Base-by-base conservation (phyloP, 2,797 vertebrate species). In the Mormyrops attenuatus region DNA sequence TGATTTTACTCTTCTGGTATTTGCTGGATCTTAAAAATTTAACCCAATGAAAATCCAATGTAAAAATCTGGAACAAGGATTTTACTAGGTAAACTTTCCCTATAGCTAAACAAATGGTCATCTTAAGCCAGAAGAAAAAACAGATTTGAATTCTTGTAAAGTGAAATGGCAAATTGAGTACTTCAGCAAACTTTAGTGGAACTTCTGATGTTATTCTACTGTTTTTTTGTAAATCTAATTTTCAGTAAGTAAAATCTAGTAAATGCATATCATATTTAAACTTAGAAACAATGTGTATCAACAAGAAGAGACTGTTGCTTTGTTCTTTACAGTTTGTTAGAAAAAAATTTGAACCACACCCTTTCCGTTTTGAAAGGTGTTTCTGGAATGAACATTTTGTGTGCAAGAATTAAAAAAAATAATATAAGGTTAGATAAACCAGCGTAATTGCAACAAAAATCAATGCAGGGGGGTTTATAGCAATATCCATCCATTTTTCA, bases 91-190 rank as follows among this genome's bases (percentile, higher is more conserved):
- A 11, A 2, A 17, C 44, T 89, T 88, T 91, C 84, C 82, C 47
- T 87, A 88, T 87, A 66, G 66, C 60, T 73, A 89, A 77, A n/a
- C 84, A 91, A 90, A 91, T 90, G 0, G 52, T 34, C 22, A 26
- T 8, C 52, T 38, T 88, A 17, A 85, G 69, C 41, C 63, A 63
- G 57, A 11, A 22, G 88, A 2, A 80, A 26, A 44, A 3, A 26
- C 13, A 47, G 20, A 89, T 91, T 89, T 91, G 66, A 90, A 88
- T 90, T 63, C 52, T 77, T 84, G 82, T 87, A 20, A 90, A 86
- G 22, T 34, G 22, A 87, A 60, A 60, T n/a, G 41, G 69, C 53
- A 55, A 90, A 85, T 30, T 47, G 9, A 85, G 13, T 13, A 53
- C 9, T 26, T 53, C 20, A 13, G 41, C 17, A n/a, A 84, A 60